phyloP scores from a whole-genome alignment of 1,140 invertebrate species.

The Monomorium pharaonis region DNA sequence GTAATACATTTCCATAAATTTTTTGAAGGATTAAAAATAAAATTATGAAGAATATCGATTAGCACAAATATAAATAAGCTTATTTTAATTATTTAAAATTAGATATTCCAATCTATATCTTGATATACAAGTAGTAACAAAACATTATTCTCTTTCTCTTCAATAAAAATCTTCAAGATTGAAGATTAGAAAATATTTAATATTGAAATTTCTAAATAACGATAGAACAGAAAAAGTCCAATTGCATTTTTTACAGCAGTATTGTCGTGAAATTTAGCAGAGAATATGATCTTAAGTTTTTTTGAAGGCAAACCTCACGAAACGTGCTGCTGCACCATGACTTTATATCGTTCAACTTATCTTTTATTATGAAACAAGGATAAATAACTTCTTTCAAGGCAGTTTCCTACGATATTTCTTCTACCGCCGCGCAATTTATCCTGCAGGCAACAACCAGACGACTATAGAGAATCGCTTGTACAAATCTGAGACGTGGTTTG shows the following conservation, averaged over 20 bases:
- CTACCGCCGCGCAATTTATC: conserved; percentile 35
- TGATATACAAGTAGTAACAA: not conserved
- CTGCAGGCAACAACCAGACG: not conserved
- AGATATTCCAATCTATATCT: not conserved
- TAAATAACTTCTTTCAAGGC: conserved; percentile 52
- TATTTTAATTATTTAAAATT: conserved; percentile 5
- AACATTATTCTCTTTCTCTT: not conserved
- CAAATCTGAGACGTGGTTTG: conserved; percentile 46
- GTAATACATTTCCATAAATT: not conserved
- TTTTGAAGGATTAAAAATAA: not conserved
- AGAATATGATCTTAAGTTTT: conserved; percentile 26
- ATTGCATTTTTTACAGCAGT: not conserved
- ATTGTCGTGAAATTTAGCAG: conserved; percentile 16
- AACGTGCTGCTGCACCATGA: not conserved
- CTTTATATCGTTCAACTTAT: conserved; percentile 38
- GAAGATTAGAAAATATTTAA: conserved; percentile 7
- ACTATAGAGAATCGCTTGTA: conserved; percentile 44
- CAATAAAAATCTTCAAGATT: conserved; percentile 14
- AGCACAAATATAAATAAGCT: not conserved
- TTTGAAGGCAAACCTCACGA: not conserved
- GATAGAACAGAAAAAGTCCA: not conserved
- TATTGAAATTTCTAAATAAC: conserved; percentile 27
- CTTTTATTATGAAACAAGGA: conserved; percentile 55
- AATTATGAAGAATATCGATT: not conserved
- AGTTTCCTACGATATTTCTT: conserved; percentile 44